These are phyloP conservation scores for Oxyruncus cristatus DNA, from an alignment of 2,113 vertebrate species.

Conservation along the genomic window DNA sequence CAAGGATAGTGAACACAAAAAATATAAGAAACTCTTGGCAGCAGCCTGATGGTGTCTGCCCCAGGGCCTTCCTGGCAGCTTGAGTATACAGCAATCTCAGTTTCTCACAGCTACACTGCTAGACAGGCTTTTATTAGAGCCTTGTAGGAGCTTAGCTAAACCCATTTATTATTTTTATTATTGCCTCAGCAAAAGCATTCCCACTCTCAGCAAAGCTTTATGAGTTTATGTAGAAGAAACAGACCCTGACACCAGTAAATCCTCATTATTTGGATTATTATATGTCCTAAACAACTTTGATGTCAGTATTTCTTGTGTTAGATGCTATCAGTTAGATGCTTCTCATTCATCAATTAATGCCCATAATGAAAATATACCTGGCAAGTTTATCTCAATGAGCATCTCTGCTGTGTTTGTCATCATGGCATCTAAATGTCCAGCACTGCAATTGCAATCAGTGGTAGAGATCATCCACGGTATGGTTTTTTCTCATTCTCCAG, in stretches of 20 bases:
- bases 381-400: not conserved
- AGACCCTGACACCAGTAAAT: not conserved
- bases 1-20: not conserved
- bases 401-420: not conserved
- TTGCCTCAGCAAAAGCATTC: not conserved
- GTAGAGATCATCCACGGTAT: not conserved
- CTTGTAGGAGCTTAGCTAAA: not conserved
- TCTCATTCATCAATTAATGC: not conserved
- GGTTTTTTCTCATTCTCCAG: not conserved
- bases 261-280: not conserved
- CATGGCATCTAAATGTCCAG: not conserved
- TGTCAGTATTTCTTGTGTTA: not conserved
- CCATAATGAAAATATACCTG: not conserved
- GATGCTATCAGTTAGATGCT: not conserved
- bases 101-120: not conserved
- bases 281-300: not conserved
- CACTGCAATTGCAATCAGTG: not conserved
- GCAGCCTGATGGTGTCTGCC: not conserved
- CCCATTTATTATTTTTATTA: not conserved
- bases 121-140: not conserved
- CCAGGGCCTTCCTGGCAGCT: not conserved
- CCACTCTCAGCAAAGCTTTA: not conserved
- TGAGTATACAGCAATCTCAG: not conserved
- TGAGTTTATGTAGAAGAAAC: not conserved
- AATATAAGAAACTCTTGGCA: not conserved